Base-by-base conservation (phyloP, 2,888 invertebrate genomes). In the Podabrus alpinus region DNA sequence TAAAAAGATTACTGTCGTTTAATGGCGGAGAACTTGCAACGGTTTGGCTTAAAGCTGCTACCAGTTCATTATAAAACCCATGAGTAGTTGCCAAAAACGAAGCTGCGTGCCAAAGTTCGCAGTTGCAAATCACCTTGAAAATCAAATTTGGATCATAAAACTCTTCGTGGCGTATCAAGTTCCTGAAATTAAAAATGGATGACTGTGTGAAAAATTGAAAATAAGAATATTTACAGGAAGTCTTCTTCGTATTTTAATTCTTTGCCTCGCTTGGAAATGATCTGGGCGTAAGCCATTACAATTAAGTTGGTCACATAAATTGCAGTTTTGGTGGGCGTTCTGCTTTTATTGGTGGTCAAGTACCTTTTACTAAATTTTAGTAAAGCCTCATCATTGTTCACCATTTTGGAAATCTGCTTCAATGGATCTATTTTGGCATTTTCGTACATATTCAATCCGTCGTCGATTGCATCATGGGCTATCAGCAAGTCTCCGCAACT, bases 401-500 rank as follows among this genome's bases (percentile, higher is more conserved):
- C 91, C 81, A 92, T 89, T 83, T 91, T 91, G 29, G 91, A 87
- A 45, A 91, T 90, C 76, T 90, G 88, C 82, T 91, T 92, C 75
- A 91, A 85, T 77, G 92, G 88, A 78, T 87, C 86, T n/a, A 86
- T 85, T 81, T 86, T 87, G 3, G 87, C 86, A 72, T 95, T 90
- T 82, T 94, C 94, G 86, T 95, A 97, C 17, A 96, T 90, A 76
- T 94, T 91, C 78, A 94, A 90, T 0, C 97, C 96, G 75, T 94
- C 93, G 68, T 93, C 90, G 77, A 94, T 91, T 80, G 93, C 92
- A 13, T 92, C 92, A 76, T 93, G 91, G 3, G 93, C 90, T 83
- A 97, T 88, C 83, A 95, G 89, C 86, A 94, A 90, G 86, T 97
- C 96, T 0, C 96, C 96, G 24, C 95, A 94, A 80, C 92, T 91